Percentiles rank a stretch among this genome's conserved stretches.
phyloP scores from a whole-genome alignment of 2,113 vertebrate species.

The Fregetta grallaria region DNA sequence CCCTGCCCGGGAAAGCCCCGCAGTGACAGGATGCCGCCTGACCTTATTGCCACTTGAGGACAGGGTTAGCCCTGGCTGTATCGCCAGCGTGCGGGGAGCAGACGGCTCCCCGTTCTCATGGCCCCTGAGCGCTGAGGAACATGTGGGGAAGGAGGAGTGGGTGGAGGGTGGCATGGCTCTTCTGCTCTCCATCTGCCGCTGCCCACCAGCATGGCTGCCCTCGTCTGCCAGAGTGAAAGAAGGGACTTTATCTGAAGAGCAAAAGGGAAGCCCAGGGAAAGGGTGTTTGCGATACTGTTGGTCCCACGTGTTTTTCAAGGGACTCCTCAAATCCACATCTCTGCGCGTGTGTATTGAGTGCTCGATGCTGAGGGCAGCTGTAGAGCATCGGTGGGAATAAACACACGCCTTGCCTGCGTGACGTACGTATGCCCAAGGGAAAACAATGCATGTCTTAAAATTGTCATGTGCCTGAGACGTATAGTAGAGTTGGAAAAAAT shows the following conservation, averaged over 20 bases:
- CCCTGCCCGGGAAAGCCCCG: not conserved
- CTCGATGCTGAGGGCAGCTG: fast-evolving
- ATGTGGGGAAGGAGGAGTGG: not conserved
- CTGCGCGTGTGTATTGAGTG: not conserved
- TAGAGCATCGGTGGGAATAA: not conserved
- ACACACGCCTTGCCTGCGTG: fast-evolving
- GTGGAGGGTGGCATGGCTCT: not conserved
- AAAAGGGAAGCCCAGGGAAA: not conserved
- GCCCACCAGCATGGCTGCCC: not conserved
- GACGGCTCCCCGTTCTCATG: fast-evolving
- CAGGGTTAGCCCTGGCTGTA: not conserved
- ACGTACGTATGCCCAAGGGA: fast-evolving
- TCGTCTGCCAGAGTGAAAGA: not conserved
- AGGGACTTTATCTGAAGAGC: not conserved
- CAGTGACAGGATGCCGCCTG: not conserved
- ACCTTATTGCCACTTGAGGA: not conserved
- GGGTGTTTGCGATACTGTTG: not conserved
- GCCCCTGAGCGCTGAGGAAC: not conserved
- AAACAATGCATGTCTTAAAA: not conserved
- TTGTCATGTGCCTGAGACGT: not conserved
- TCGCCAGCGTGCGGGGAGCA: not conserved
- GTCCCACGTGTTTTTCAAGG: not conserved
- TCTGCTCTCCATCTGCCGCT: not conserved
- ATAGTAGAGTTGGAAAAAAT: not conserved
- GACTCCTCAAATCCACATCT: not conserved